Evolutionary conservation across 2,797 vertebrate species (phyloP), one percentile per base, ranked within the genome.

Genomic region (Aulostomus chinensis): DNA sequence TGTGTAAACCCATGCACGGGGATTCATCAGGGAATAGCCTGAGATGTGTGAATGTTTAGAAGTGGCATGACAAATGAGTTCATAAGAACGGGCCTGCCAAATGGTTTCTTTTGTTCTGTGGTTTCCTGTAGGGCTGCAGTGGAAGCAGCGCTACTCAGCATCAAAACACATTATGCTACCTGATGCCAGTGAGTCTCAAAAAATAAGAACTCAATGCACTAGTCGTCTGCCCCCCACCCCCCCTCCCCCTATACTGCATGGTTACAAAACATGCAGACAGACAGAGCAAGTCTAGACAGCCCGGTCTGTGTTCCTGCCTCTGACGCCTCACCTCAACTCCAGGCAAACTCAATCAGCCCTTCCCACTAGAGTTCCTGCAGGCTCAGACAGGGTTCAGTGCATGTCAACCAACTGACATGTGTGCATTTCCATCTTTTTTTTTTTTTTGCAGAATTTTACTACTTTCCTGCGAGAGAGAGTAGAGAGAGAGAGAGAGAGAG

Each of bases 231-330:
- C 54, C 52, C 28, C 11, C 2, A 5, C 31, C 76, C 77, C 80
- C 20, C 69, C 78, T 60, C 56, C 58, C 60, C 33, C 48, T 5
- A 57, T 56, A 64, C 69, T 78, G 77, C 76, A 69, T 64, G 66
- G 66, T 76, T 80, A 87, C 81, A 85, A 89, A 89, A 84, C 81
- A 77, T 53, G 78, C 78, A 75, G 78, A 80, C 76, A 70, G 76
- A 84, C 84, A 73, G 67, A 81, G 75, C 85, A 79, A 80, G 89
- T 86, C 88, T 90, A 91, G 85, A 90, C 88, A 81, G 58, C 66
- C 54, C 48, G 9, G 67, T 79, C 83, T 86, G 78, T 67, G 68
- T 70, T 80, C 67, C 68, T 77, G 74, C 69, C 72, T 59, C 67
- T 79, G 84, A 83, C 68, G 78, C 74, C 83, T 85, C 72, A 84